phyloP scores from a whole-genome alignment of 2,797 vertebrate species.

The Gorsachius magnificus region DNA sequence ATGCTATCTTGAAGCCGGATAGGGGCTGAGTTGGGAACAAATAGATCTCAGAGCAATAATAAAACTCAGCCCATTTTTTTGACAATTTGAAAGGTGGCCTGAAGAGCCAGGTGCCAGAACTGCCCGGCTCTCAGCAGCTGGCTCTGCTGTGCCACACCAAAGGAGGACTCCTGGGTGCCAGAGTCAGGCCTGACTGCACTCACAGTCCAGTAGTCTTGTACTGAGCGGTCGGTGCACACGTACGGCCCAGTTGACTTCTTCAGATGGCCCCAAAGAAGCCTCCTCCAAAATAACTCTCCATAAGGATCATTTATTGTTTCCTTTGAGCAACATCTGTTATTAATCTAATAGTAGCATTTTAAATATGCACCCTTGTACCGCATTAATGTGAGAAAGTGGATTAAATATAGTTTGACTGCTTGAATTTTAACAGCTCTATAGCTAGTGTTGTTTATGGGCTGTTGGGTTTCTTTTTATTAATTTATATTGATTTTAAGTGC shows the following conservation, averaged over 20 bases:
- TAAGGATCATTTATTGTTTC: background rate
- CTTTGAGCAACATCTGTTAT: constrained; percentile 34
- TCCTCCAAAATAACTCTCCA: background rate
- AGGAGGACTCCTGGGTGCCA: background rate
- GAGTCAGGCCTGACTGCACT: background rate
- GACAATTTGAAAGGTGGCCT: background rate
- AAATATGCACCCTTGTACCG: background rate
- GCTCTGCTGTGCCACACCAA: rapidly evolving
- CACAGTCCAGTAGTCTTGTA: background rate
- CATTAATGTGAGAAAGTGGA: background rate
- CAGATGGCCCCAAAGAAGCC: background rate
- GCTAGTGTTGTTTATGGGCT: constrained; percentile 61
- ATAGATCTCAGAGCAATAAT: background rate
- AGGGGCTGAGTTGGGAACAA: background rate
- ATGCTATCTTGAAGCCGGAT: background rate
- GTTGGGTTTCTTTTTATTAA: constrained; percentile 64
- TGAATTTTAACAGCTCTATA: constrained; percentile 42
- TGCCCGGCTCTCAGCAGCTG: background rate
- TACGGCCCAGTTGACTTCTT: background rate
- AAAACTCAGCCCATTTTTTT: background rate
- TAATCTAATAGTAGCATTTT: constrained; percentile 8
- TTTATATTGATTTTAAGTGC: constrained; percentile 59
- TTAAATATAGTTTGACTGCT: constrained; percentile 29
- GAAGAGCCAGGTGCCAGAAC: background rate
- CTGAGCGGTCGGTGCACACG: no score